Conservation (phyloP, 2,888 invertebrate genomes). For the Dyspetes luteomarginatus region DNA sequence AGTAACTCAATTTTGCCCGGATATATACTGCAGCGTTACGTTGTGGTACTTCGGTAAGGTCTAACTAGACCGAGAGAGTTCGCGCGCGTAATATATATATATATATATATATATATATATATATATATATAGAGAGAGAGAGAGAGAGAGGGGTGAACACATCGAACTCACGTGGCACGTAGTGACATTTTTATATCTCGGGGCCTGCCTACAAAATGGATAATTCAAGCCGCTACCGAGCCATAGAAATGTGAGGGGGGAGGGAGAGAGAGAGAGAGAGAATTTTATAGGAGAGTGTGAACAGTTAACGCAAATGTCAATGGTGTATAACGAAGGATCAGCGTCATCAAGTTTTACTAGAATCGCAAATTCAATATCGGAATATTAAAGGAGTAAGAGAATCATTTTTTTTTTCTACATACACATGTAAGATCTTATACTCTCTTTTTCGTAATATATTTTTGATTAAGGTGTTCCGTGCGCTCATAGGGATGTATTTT, state of each 20-base stretch:
- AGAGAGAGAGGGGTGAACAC: constrained; percentile 1
- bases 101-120: too few relatives aligned
- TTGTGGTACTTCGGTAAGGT: too few relatives aligned
- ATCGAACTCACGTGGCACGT: constrained; percentile 14
- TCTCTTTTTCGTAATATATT: too few relatives aligned
- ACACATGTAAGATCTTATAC: too few relatives aligned
- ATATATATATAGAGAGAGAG: neutral
- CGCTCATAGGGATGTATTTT: too few relatives aligned
- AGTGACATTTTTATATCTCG: constrained; percentile 53
- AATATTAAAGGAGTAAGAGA: constrained; percentile 2
- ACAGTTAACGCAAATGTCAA: constrained; percentile 44
- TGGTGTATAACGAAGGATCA: constrained; percentile 25
- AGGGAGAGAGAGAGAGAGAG: neutral
- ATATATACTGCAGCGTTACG: neutral
- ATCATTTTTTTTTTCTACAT: neutral
- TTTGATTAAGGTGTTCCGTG: too few relatives aligned
- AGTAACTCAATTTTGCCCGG: constrained; percentile 60
- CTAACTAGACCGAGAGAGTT: too few relatives aligned
- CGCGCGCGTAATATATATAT: neutral
- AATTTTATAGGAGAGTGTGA: constrained; percentile 24
- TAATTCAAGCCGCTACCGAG: neutral
- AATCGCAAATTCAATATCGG: neutral
- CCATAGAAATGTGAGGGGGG: neutral
- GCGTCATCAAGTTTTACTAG: neutral
- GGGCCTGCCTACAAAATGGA: constrained; percentile 35